Base-by-base conservation (phyloP, 2,113 vertebrate species). In the Montifringilla adamsi region DNA sequence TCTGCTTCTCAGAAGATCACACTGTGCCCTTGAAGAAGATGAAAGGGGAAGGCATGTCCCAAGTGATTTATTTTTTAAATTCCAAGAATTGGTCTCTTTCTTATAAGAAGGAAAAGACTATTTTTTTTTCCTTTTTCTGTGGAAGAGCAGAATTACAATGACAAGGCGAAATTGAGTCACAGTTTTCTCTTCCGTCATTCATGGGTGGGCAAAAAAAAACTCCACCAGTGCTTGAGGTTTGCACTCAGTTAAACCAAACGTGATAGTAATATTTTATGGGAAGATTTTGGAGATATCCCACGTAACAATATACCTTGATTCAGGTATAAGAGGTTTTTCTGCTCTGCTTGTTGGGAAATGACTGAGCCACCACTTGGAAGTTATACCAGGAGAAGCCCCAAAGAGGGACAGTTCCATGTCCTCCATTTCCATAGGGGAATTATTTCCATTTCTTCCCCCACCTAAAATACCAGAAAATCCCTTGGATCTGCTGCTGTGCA, bases 161-260 rank as follows among this genome's bases (percentile, higher is more conserved):
- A 44, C 1, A 13, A 20, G 11, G 8, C 0, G 0, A 46, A 39
- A 53, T 11, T 74, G 21, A 37, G 50, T 64, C 28, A 9, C 9
- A 31, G 11, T 62, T 93, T 92, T 58, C 21, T 50, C 11, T 69
- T 86, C 15, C 0, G 0, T 18, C 58, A 6, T 23, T n/a, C 44
- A 33, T 5, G 33, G 22, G 6, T 59, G 28, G 22, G 13, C 17
- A 46, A 72, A 78, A 72, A 7, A 4, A 22, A 4, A 1, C 2
- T 23, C 15, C 14, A 28, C 3, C 30, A 39, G 49, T 11, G 12
- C 60, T 41, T 39, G 30, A 75, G 27, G 35, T 23, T 84, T 70
- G 68, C 50, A 21, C 15, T 89, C 28, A n/a, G 39, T 7, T 59
- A 55, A 59, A 78, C 13, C 26, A 26, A 67, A 59, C 0, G 1